phyloP scores from a whole-genome alignment of 1,140 invertebrate species.

The Neodiprion pinetum region DNA sequence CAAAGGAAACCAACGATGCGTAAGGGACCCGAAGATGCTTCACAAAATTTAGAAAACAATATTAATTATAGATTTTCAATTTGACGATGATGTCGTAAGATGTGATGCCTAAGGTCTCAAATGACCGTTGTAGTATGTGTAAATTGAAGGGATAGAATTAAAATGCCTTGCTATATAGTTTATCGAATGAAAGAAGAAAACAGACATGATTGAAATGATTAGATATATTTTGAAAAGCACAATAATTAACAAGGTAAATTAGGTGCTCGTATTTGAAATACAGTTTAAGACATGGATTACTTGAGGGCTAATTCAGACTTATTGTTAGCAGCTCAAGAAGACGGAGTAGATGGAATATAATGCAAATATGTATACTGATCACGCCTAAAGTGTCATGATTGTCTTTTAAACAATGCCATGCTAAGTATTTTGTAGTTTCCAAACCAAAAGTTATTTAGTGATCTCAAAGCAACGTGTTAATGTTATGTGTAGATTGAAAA shows the following conservation, averaged over 20 bases:
- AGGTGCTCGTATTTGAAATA: neutral
- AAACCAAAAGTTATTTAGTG: too few relatives aligned
- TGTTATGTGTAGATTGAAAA: too few relatives aligned
- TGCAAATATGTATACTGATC: neutral
- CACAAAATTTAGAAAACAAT: slow-evolving; percentile 26
- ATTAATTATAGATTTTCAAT: slow-evolving; percentile 36
- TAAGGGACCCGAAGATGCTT: slow-evolving; percentile 28
- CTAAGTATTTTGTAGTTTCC: too few relatives aligned
- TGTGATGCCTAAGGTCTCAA: slow-evolving; percentile 21
- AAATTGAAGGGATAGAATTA: neutral
- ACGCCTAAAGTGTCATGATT: neutral
- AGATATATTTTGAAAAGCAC: too few relatives aligned
- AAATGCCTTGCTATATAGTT: neutral
- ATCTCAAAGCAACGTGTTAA: too few relatives aligned
- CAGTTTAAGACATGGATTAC: neutral
- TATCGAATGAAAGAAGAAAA: neutral
- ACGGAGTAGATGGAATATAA: neutral
- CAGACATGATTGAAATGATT: neutral
- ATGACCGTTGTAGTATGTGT: slow-evolving; percentile 9
- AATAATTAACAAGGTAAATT: neutral
- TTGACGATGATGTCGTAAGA: slow-evolving; percentile 30
- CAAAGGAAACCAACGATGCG: neutral
- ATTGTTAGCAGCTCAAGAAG: too few relatives aligned
- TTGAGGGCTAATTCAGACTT: neutral
- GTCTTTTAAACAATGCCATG: too few relatives aligned